Evolutionary conservation across 2,113 vertebrate genomes (phyloP), one percentile per base, ranked within the genome.

Genomic region (Psophia crepitans): DNA sequence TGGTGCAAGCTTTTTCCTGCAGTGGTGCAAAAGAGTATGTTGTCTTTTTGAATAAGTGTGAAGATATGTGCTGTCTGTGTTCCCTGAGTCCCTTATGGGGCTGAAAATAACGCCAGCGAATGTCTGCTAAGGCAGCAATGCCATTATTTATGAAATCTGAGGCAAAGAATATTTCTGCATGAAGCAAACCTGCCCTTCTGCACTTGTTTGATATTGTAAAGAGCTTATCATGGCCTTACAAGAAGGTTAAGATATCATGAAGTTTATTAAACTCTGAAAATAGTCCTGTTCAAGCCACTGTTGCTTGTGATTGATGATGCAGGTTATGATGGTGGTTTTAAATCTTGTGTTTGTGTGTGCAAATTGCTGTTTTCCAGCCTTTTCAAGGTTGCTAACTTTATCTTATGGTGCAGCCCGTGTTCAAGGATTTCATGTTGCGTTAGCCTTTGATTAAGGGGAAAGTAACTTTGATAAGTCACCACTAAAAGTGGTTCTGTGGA

Each of bases 371-470:
- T 97, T 96, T 90, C 84, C 88, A 87, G 91, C 82, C 73, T 61
- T 82, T 64, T 68, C 90, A 94, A 93, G 95, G 87, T 57, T 96
- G 70, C 51, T 58, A n/a, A 74, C 86, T 93, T 90, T 82, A 93
- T 95, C 91, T 96, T 20, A 5, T 54, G 84, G 86, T 69, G 73
- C 86, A 93, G 79, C 69, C 74, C 80, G 10, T 84, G 37, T 57
- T 93, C 69, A 90, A 86, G 84, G 68, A 68, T 94, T 97, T 94
- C 85, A 71, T 87, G 82, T 97, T 94, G 83, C 60, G 54, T 96
- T 94, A 96, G 81, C 79, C 90, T 95, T 91, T 95, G 87, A 96
- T 97, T 93, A 96, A 95, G 93, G 93, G 78, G 65, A 66, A 77
- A 93, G 37, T 69, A 64, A 93, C 90, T 76, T 90, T 75, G 85